Evolutionary conservation across 2,888 invertebrate species (phyloP).

Genomic region (Salpingus planirostris): DNA sequence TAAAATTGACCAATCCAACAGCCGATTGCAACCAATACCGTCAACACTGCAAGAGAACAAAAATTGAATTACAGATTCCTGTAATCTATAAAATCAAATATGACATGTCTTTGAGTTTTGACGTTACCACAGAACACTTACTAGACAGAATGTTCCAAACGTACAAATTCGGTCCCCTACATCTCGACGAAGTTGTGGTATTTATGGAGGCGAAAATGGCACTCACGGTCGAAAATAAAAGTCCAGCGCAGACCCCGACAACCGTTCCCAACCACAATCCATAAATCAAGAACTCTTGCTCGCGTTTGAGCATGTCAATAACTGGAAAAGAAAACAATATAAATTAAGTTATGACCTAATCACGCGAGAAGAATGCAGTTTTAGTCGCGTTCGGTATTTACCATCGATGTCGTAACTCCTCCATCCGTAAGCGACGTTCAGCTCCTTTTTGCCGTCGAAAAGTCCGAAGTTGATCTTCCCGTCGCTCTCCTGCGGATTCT

Average conservation of each 20-base stretch:
- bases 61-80: slow-evolving; percentile 5
- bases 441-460: slow-evolving; percentile 74
- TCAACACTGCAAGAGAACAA: slow-evolving; percentile 51
- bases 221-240: slow-evolving; percentile 60
- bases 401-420: slow-evolving; percentile 68
- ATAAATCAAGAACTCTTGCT: slow-evolving; percentile 56
- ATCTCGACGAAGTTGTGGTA: slow-evolving; percentile 60
- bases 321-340: slow-evolving; percentile 45
- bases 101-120: too few species aligned
- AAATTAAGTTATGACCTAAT: too few species aligned
- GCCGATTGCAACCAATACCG: slow-evolving; percentile 62
- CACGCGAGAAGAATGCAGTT: too few species aligned
- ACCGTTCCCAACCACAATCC: slow-evolving; percentile 72
- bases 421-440: slow-evolving; percentile 76
- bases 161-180: too few species aligned
- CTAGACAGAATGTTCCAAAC: slow-evolving; percentile 70
- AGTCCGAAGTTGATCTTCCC: slow-evolving; percentile 78
- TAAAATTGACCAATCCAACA: slow-evolving; percentile 82
- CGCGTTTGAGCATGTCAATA: slow-evolving; percentile 51
- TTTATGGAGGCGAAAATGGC: slow-evolving; percentile 72
- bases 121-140: too few species aligned
- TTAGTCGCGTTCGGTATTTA: too few species aligned
- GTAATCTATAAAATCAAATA: slow-evolving; percentile 1
- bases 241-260: slow-evolving; percentile 56
- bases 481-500: slow-evolving; percentile 58